Conservation (phyloP, 2,797 vertebrate species). For the Argentina silus region DNA sequence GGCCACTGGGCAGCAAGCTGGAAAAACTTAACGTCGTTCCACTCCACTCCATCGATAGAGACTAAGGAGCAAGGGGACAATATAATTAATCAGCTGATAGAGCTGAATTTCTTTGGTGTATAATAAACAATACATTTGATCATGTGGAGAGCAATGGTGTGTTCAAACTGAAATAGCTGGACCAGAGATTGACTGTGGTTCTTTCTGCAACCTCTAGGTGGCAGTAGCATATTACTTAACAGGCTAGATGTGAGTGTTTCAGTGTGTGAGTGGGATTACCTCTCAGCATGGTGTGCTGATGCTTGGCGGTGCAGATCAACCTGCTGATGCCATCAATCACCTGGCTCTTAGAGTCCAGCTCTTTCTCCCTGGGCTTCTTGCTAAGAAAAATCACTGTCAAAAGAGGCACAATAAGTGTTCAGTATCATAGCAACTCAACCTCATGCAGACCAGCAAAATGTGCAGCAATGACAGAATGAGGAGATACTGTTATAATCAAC, state of each 20-base stretch:
- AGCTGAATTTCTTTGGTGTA: not conserved
- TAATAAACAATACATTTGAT: too few species aligned
- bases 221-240: too few species aligned
- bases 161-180: too few species aligned
- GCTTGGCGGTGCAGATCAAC: constrained; percentile 85
- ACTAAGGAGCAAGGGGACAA: constrained; percentile 52
- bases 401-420: too few species aligned
- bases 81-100: too few species aligned
- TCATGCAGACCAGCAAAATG: too few species aligned
- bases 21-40: constrained; percentile 88
- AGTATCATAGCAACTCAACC: too few species aligned
- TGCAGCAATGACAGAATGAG: too few species aligned
- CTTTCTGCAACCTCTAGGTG: not conserved
- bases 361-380: constrained; percentile 85
- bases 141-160: too few species aligned
- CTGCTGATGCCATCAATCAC: constrained; percentile 85
- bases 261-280: constrained; percentile 28
- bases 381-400: constrained; percentile 81
- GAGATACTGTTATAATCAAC: too few species aligned
- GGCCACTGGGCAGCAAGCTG: constrained; percentile 88
- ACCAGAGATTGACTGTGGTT: too few species aligned
- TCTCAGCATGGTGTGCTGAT: constrained; percentile 81
- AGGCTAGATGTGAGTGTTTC: not conserved
- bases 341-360: constrained; percentile 85
- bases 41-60: constrained; percentile 83